Percentiles rank a stretch among this genome's conserved stretches.
These are phyloP conservation scores for Emydura subglobosa DNA, from an alignment of 2,113 vertebrate species.

Conservation along the genomic window DNA sequence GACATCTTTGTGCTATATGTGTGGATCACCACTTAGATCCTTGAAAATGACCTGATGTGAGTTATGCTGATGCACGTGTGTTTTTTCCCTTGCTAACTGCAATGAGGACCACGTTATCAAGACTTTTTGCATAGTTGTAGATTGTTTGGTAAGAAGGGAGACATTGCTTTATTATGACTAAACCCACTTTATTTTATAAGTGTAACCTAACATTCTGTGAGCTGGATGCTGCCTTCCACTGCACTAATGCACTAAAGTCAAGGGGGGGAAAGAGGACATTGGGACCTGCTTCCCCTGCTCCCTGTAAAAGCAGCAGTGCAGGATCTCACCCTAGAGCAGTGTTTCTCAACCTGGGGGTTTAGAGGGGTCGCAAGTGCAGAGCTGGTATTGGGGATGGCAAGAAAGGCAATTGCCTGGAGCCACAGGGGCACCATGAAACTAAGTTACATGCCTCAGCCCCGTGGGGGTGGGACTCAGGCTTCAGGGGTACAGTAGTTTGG, in stretches of 20 bases:
- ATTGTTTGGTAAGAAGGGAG: slow-evolving; percentile 13
- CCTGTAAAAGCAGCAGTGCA: not conserved
- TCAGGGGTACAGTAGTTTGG: too few relatives aligned
- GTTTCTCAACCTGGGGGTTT: too few relatives aligned
- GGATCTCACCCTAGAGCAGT: not conserved
- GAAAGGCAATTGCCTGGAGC: too few relatives aligned
- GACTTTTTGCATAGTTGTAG: slow-evolving; percentile 34
- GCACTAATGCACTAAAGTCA: not conserved
- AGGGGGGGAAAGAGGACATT: not conserved
- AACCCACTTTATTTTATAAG: not conserved
- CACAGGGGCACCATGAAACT: too few relatives aligned
- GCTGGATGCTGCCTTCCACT: not conserved
- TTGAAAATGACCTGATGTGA: slow-evolving; percentile 21
- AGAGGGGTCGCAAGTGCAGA: too few relatives aligned
- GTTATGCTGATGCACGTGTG: not conserved
- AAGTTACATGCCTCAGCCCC: too few relatives aligned
- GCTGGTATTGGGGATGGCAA: too few relatives aligned
- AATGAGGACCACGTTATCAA: not conserved
- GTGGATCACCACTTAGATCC: not conserved
- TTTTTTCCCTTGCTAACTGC: not conserved
- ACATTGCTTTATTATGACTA: slow-evolving; percentile 65
- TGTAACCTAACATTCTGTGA: not conserved
- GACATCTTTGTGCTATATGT: slow-evolving; percentile 3
- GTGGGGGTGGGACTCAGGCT: too few relatives aligned
- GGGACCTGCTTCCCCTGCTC: not conserved